These are phyloP conservation scores for Zoanthus gigantus DNA, from an alignment of 92 coral and sea anemone genomes.

Conservation along the genomic window DNA sequence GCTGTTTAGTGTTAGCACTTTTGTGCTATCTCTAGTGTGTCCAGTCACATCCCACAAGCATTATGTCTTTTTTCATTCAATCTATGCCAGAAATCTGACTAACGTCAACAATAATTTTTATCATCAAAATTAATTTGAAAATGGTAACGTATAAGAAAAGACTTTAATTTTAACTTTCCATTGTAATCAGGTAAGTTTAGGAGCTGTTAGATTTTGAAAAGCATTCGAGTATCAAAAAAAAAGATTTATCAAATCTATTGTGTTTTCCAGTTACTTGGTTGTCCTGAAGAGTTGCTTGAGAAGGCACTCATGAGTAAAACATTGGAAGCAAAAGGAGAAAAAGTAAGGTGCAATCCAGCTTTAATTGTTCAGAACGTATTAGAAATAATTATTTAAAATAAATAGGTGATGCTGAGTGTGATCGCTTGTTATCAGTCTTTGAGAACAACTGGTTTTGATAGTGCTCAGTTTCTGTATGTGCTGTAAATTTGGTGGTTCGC, in stretches of 20 bases:
- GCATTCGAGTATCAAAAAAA: too few species aligned
- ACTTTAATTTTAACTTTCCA: neutral
- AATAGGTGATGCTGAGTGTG: too few species aligned
- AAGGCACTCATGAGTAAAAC: slow-evolving; percentile 90
- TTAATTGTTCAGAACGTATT: too few species aligned
- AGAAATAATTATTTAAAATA: too few species aligned
- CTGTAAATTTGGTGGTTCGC: neutral
- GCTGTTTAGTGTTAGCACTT: too few species aligned
- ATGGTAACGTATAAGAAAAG: neutral
- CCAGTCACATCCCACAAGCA: too few species aligned
- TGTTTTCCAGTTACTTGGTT: slow-evolving; percentile 79
- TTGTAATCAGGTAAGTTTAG: neutral
- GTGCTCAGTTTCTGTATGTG: neutral
- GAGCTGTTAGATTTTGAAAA: neutral
- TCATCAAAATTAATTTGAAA: neutral
- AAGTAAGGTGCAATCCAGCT: slow-evolving; percentile 48
- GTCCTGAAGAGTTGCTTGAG: slow-evolving; percentile 90
- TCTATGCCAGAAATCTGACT: neutral
- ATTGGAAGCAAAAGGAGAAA: slow-evolving; percentile 93
- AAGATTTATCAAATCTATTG: neutral
- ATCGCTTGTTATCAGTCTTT: too few species aligned
- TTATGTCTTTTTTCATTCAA: neutral
- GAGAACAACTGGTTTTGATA: too few species aligned
- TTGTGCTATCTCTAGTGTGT: too few species aligned
- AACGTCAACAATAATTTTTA: neutral